These are phyloP conservation scores for Gryllus longicercus DNA, from an alignment of 2,888 invertebrate species.

Conservation along the genomic window DNA sequence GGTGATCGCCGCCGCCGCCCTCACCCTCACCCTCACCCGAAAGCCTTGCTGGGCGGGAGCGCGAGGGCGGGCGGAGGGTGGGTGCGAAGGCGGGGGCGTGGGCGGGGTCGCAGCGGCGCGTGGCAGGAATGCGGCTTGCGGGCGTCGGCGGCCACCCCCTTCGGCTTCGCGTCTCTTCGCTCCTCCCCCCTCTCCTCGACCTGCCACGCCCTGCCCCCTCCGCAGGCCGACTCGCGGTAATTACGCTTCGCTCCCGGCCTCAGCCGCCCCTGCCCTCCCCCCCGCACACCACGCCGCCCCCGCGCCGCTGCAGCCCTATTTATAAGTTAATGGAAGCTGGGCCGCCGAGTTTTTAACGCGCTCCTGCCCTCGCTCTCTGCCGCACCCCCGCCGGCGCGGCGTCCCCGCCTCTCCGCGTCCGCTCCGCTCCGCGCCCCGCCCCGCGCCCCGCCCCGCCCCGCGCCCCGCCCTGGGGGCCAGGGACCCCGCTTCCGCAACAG, in stretches of 20 bases:
- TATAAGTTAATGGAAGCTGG: slow-evolving; percentile 8
- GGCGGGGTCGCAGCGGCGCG: not conserved
- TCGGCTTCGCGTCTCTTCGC: not conserved
- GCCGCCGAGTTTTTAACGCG: not conserved
- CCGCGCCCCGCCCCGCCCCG: no score
- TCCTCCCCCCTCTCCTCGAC: not conserved
- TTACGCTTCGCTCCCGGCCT: not conserved
- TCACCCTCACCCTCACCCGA: no score
- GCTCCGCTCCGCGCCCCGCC: no score
- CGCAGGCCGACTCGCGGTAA: not conserved
- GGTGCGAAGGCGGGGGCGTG: no score
- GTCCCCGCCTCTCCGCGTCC: not conserved
- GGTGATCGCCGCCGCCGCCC: not conserved
- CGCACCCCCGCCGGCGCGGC: not conserved
- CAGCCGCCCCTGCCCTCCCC: not conserved
- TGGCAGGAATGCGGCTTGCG: not conserved
- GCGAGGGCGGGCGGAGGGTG: no score
- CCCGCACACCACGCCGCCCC: not conserved
- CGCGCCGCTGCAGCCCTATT: not conserved
- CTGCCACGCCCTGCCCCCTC: not conserved
- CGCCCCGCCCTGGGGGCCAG: no score
- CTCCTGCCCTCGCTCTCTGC: not conserved
- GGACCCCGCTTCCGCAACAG: no score
- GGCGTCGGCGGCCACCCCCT: not conserved
- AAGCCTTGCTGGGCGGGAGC: no score